Evolutionary conservation across 2,113 vertebrate genomes (phyloP), one percentile per base, ranked within the genome.

Genomic region (Eidolon helvum): DNA sequence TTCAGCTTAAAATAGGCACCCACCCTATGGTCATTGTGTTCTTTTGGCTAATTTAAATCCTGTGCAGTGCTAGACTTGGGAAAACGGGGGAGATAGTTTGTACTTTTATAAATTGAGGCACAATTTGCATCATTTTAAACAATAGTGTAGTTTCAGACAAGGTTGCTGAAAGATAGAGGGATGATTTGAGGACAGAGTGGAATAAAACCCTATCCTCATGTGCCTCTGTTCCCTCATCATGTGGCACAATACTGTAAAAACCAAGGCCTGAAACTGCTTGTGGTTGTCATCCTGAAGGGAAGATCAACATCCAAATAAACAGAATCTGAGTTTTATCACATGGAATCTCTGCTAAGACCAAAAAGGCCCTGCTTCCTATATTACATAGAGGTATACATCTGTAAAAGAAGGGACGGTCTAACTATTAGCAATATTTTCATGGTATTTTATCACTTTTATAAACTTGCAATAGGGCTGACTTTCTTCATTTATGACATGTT

Each of bases 11-110:
- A 77, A 97, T 63, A 85, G 94, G 57, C 28, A 14, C 12, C 68
- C 28, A 43, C 18, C 24, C 43, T 16, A 5, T 71, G 0, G 0
- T 69, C 79, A 71, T 83, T 3, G 1, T 91, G 63, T 66, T 82
- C 59, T 63, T 91, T 53, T 90, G 59, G 87, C 71, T 97, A 84
- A 90, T 90, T 95, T 87, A 94, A 75, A 61, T 92, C 87, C 40
- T 87, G 78, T 48, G 16, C 16, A 35, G 57, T 9, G 33, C 33
- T 90, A 40, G 33, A 66, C 26, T 38, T 10, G 38, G 88, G 77
- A 28, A 55, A 66, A 38, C 0, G 0, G 69, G 40, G 21, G 33
- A 50, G 53, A 66, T 80, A 61, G 79, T 82, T 75, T 83, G 90
- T 68, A 30, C 40, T 87, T 92, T 96, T 80, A 80, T 92, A 66